Base-by-base conservation (phyloP, 2,113 vertebrate species). In the Lophotis ruficrista region DNA sequence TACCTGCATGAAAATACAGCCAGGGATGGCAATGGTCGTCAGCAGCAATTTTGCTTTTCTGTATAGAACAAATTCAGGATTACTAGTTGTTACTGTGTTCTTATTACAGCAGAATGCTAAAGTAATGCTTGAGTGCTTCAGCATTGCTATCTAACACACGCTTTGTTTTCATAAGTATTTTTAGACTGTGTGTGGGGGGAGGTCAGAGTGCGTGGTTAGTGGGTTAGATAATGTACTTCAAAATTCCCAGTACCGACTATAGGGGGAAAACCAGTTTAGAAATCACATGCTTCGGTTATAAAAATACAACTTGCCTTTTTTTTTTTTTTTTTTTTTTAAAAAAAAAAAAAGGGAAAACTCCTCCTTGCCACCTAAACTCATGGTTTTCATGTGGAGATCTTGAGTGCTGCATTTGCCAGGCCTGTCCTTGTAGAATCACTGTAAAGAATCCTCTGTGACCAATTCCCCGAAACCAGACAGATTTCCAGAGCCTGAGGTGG, bases 91-190 rank as follows among this genome's bases (percentile, higher is more conserved):
- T 85, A 51, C 18, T 64, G 41, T 79, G 75, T 88, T 56, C 54
- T 83, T 28, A 51, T 87, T 71, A 37, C 87, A 87, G 31, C 30
- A 79, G 21, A 70, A 51, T 21, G 25, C 37, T 76, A 2, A 88
- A 92, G 45, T 45, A 54, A 12, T 33, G 24, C 47, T 41, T n/a
- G 37, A 70, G 64, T 66, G 64, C 47, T 88, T 83, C 71, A 54
- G 27, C 9, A 2, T 47, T 82, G 61, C 75, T 68, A 37, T 90
- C 73, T 83, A 85, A 80, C 50, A 33, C 48, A 22, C 3, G 4
- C 68, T 87, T 79, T 15, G 27, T 85, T 87, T 95, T 91, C 28
- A 1, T 86, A 92, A 78, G 66, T 95, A 76, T 84, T 69, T 93
- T 82, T 87, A 91, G 88, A 27, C 48, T 71, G 3, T 43, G 5